Evolutionary conservation across 64 coral and sea anemone genomes (phyloP).

Genomic region (Pocillopora damicornis): DNA sequence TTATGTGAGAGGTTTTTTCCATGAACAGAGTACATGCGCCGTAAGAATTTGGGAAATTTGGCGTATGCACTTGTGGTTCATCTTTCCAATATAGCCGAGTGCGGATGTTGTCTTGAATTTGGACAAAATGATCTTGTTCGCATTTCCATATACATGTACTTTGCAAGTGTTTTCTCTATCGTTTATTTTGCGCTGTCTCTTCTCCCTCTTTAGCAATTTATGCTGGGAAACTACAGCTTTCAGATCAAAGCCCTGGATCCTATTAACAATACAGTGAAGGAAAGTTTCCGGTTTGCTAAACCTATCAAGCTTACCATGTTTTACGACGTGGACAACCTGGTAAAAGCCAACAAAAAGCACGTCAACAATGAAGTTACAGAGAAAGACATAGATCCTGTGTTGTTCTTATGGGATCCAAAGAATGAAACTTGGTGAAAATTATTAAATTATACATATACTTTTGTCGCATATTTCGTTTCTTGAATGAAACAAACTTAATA

Average conservation of each 20-base stretch:
- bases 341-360: slow-evolving; percentile 41
- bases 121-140: too few species aligned
- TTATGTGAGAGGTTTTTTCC: too few species aligned
- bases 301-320: slow-evolving; percentile 53
- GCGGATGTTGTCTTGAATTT: too few species aligned
- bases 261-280: slow-evolving; percentile 42
- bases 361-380: slow-evolving; percentile 49
- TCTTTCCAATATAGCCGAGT: too few species aligned
- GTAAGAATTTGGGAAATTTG: too few species aligned
- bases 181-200: neutral
- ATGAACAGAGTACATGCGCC: too few species aligned
- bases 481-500: too few species aligned
- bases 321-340: slow-evolving; percentile 61
- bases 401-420: slow-evolving; percentile 64
- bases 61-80: too few species aligned
- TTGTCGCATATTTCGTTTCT: too few species aligned
- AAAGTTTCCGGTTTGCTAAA: slow-evolving; percentile 52
- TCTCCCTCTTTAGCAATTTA: slow-evolving; percentile 52
- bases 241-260: slow-evolving; percentile 54
- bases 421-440: slow-evolving; percentile 69
- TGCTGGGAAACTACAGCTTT: slow-evolving; percentile 86
- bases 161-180: neutral
- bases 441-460: neutral
- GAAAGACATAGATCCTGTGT: slow-evolving; percentile 71
- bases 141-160: neutral